These are phyloP conservation scores for Allobates femoralis DNA, from an alignment of 2,797 vertebrate species.

Conservation along the genomic window DNA sequence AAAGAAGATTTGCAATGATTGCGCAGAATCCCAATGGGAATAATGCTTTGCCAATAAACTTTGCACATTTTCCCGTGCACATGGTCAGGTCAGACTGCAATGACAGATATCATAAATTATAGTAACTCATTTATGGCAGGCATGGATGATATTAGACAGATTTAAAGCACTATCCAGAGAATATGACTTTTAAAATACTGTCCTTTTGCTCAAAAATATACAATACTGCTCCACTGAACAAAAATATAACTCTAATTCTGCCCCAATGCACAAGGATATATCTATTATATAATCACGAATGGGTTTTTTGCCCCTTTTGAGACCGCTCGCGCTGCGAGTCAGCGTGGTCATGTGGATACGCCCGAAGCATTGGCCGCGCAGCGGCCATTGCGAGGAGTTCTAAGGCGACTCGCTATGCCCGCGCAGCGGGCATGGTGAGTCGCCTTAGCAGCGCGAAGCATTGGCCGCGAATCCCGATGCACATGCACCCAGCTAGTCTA, in stretches of 20 bases:
- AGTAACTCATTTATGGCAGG: background rate
- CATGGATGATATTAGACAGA: background rate
- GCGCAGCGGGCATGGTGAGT: too few species aligned
- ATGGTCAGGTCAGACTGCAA: constrained; percentile 61
- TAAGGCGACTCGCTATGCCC: too few species aligned
- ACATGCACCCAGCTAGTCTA: too few species aligned
- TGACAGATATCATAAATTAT: background rate
- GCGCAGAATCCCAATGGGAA: constrained; percentile 71
- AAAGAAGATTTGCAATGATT: constrained; percentile 73
- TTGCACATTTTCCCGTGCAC: constrained; percentile 72
- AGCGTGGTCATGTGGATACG: too few species aligned
- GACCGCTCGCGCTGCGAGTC: too few species aligned
- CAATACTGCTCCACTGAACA: background rate
- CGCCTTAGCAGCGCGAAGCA: too few species aligned
- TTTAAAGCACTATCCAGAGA: background rate
- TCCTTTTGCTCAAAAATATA: background rate
- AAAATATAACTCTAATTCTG: constrained; percentile 1
- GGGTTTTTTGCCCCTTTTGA: too few species aligned
- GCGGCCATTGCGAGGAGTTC: too few species aligned
- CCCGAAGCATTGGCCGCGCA: too few species aligned
- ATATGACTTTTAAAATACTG: background rate
- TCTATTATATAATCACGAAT: too few species aligned
- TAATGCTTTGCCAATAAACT: constrained; percentile 69
- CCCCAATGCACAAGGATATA: background rate
- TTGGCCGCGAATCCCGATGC: too few species aligned